Evolutionary conservation across 1,140 invertebrate genomes (phyloP).

Genomic region (Tribolium madens): DNA sequence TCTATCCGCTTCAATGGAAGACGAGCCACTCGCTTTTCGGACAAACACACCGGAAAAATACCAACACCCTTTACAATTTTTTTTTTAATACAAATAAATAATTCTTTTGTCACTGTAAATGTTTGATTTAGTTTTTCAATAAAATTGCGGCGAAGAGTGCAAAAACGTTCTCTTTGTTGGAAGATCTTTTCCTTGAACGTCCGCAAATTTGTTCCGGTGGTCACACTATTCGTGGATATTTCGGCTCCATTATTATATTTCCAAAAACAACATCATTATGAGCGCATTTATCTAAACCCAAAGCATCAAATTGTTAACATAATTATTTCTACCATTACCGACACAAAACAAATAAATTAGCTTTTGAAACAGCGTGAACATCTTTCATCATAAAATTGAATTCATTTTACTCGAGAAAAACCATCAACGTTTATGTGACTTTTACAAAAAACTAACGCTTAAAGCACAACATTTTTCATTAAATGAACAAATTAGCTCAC

Average conservation of each 20-base stretch:
- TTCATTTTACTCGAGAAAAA: conserved; percentile 20
- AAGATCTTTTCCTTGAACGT: background rate
- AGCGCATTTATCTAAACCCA: conserved; percentile 32
- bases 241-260: conserved; percentile 30
- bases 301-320: conserved; percentile 33
- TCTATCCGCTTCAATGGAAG: conserved; percentile 36
- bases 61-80: background rate
- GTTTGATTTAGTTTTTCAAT: background rate
- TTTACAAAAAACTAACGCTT: conserved; percentile 2
- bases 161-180: background rate
- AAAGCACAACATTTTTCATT: conserved; percentile 2
- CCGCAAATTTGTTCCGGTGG: background rate
- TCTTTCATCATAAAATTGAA: conserved; percentile 28
- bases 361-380: conserved; percentile 30
- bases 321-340: conserved; percentile 32
- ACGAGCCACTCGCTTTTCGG: conserved; percentile 17
- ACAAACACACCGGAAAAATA: background rate
- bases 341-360: conserved; percentile 37
- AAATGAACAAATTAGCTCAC: conserved; percentile 5
- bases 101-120: background rate
- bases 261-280: conserved; percentile 50
- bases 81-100: too few species aligned
- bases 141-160: background rate
- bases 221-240: background rate
- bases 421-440: conserved; percentile 13